Evolutionary conservation across 2,888 invertebrate genomes (phyloP).

Genomic region (Ormyrus thymus): DNA sequence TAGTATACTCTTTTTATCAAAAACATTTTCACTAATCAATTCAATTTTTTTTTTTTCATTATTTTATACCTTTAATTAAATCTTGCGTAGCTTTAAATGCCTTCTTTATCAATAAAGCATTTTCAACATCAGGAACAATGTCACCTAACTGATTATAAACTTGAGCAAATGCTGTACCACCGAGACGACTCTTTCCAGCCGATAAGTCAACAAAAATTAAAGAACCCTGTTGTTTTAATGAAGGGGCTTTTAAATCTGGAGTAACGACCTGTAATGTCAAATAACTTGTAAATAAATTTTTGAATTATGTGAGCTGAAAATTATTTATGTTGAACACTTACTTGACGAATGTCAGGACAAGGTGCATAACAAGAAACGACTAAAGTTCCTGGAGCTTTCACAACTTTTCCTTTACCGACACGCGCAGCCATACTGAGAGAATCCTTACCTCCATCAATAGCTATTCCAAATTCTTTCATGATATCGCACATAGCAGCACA

Average conservation of each 20-base stretch:
- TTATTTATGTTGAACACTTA: constrained; percentile 60
- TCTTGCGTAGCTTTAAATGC: constrained; percentile 91
- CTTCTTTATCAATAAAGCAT: constrained; percentile 80
- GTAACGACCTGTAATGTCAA: constrained; percentile 80
- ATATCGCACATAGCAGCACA: constrained; percentile 91
- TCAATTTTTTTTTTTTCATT: background rate
- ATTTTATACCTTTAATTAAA: constrained; percentile 81
- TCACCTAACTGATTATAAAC: constrained; percentile 90
- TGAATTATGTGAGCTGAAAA: background rate
- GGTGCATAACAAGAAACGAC: constrained; percentile 98
- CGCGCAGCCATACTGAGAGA: constrained; percentile 97
- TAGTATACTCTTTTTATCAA: constrained; percentile 5
- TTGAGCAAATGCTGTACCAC: constrained; percentile 95
- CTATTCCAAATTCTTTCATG: constrained; percentile 89
- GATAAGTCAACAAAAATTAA: constrained; percentile 89
- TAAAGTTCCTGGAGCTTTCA: constrained; percentile 90
- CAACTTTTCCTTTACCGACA: constrained; percentile 80
- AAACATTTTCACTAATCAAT: background rate
- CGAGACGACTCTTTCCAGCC: constrained; percentile 84
- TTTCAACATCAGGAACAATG: constrained; percentile 86
- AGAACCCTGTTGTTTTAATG: constrained; percentile 78
- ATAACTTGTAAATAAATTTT: background rate
- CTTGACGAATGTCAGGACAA: constrained; percentile 90
- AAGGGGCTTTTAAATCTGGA: constrained; percentile 90
- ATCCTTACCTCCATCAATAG: constrained; percentile 98